Conservation (phyloP, 2,797 vertebrate genomes). For the Tympanoctomys barrerae region DNA sequence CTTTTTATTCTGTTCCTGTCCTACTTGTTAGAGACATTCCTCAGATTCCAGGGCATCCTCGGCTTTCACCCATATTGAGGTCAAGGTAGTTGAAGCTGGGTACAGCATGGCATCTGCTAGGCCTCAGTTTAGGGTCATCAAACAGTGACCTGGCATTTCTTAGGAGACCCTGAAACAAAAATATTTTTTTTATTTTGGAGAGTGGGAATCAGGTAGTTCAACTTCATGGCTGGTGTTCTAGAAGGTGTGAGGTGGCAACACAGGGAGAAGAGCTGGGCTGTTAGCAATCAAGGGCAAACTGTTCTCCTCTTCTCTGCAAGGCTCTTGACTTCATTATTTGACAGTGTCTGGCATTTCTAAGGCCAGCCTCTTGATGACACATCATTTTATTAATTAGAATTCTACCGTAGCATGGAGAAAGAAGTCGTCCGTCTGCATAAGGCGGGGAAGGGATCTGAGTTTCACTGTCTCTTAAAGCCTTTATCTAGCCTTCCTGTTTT, state of each 20-base stretch:
- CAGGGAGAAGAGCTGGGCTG: neutral
- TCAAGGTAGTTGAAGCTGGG: neutral
- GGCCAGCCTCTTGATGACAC: neutral
- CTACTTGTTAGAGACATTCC: neutral
- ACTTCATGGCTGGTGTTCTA: neutral
- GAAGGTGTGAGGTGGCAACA: neutral
- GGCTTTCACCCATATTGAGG: neutral
- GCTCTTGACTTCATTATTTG: neutral
- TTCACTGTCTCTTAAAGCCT: neutral
- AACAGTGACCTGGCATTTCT: neutral
- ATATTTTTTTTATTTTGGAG: neutral
- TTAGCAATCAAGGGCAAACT: neutral
- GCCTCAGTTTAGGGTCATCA: neutral
- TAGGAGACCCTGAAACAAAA: neutral
- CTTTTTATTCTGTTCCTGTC: neutral
- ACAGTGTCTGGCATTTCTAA: neutral
- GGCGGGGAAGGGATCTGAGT: neutral
- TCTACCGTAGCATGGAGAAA: neutral
- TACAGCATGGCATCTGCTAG: neutral
- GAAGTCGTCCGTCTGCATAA: neutral
- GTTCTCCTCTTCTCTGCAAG: neutral
- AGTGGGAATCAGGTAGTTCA: accelerated
- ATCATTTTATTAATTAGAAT: neutral
- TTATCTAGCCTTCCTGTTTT: neutral
- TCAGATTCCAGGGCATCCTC: neutral